phyloP scores from a whole-genome alignment of 2,113 vertebrate genomes.

The Alces alces region DNA sequence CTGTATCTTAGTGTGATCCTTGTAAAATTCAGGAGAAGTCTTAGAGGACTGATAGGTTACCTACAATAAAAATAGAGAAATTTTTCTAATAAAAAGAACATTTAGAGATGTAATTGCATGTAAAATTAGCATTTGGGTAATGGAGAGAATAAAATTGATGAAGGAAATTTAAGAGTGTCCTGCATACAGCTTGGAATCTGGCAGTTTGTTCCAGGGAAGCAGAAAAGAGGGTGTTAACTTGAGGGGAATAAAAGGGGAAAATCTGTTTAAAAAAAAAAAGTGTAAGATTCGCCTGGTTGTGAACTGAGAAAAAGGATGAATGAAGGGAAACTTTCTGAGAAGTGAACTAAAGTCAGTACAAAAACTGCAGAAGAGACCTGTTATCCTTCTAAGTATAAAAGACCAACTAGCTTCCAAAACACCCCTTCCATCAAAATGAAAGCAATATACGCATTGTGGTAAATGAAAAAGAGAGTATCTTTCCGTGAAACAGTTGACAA shows the following conservation, averaged over 20 bases:
- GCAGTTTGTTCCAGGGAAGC: neutral
- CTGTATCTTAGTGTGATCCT: neutral
- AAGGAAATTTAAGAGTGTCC: neutral
- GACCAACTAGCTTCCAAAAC: neutral
- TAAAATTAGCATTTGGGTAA: conserved; percentile 22
- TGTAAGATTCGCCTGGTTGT: neutral
- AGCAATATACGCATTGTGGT: neutral
- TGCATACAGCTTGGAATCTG: neutral
- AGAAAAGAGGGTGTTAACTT: neutral
- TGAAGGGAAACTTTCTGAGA: neutral
- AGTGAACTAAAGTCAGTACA: neutral
- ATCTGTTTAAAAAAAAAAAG: neutral
- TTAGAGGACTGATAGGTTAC: conserved; percentile 21
- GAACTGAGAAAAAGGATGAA: neutral
- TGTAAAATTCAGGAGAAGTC: neutral
- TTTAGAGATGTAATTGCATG: conserved; percentile 9
- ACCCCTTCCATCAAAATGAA: neutral
- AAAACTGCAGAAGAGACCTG: neutral
- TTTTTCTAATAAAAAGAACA: conserved; percentile 12
- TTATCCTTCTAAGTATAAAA: conserved; percentile 25
- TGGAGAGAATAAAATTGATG: neutral
- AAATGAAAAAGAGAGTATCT: conserved; percentile 26
- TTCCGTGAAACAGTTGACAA: neutral
- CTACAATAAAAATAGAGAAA: too few species aligned
- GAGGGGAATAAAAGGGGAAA: neutral